Base-by-base conservation (phyloP, 2,113 vertebrate genomes). In the Nothoprocta pentlandii region DNA sequence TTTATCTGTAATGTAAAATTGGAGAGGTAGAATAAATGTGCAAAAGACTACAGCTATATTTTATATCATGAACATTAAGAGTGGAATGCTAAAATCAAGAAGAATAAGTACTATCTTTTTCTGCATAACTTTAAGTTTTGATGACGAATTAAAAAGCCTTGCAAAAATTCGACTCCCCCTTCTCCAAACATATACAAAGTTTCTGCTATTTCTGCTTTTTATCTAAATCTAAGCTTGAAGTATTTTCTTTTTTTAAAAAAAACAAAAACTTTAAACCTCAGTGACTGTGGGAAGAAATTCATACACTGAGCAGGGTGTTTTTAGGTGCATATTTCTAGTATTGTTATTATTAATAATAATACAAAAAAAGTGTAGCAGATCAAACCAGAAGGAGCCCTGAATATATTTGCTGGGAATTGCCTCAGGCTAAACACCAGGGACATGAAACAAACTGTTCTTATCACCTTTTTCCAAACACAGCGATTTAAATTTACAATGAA, bases 391-490 rank as follows among this genome's bases (percentile, higher is more conserved):
- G 96, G 88, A 97, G 90, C 51, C 90, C 91, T 96, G 96, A 97
- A 96, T 97, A 94, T 94, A 96, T 97, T 97, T 94, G 66, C 94
- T 96, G 91, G 89, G 94, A 97, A 97, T 80, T 97, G 95, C 96
- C 97, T 97, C 93, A 89, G 95, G 96, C 95, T 96, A 97, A 97
- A 98, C 96, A 97, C 97, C 94, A 97, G 97, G 95, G 95, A 97
- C 95, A 97, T 97, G 97, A 98, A 97, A 96, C 96, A 98, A 97
- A 98, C 97, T 97, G 95, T 97, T 98, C 96, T 97, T 97, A 98
- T 95, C 97, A 97, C 97, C 95, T 97, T 97, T 97, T 97, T 95
- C 96, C 96, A 97, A 98, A 97, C 96, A 97, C 87, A 95, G 97
- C 85, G 95, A 98, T 98, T 98, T 97, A 97, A 97, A 98, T 98